phyloP scores from a whole-genome alignment of 2,797 vertebrate genomes.

The Gorsachius magnificus region DNA sequence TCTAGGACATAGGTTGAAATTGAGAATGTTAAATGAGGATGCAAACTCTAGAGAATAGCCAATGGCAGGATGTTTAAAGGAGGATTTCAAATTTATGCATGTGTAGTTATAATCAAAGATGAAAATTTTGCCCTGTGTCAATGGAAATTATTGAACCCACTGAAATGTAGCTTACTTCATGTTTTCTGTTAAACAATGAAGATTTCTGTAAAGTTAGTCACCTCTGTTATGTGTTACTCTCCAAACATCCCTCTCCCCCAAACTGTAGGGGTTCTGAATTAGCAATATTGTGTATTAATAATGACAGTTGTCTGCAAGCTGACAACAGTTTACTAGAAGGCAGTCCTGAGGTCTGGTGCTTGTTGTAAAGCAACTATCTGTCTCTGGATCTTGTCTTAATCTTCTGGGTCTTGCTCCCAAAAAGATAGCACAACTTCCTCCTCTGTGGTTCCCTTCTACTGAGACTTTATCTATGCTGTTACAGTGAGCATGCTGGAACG shows the following conservation, averaged over 20 bases:
- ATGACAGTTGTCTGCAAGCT: neutral
- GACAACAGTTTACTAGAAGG: neutral
- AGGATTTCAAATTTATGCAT: neutral
- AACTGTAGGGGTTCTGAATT: neutral
- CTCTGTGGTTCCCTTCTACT: neutral
- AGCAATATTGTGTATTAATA: neutral
- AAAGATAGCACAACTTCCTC: neutral
- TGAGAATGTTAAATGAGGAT: neutral
- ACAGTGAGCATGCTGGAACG: rapidly evolving
- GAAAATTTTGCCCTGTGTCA: neutral
- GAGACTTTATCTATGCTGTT: neutral
- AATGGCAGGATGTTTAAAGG: neutral
- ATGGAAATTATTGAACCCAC: neutral
- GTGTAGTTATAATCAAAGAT: neutral
- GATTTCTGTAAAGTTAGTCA: neutral
- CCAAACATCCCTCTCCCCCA: too few species aligned
- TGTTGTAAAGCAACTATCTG: neutral
- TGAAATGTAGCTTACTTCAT: neutral
- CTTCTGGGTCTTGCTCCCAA: neutral
- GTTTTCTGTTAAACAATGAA: neutral
- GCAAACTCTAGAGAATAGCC: neutral
- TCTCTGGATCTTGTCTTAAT: neutral
- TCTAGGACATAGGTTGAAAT: rapidly evolving
- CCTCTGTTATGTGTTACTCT: neutral
- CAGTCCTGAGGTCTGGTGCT: neutral